Evolutionary conservation across 2,888 invertebrate genomes (phyloP), one percentile per base, ranked within the genome.

Genomic region (Torymus texanus): DNA sequence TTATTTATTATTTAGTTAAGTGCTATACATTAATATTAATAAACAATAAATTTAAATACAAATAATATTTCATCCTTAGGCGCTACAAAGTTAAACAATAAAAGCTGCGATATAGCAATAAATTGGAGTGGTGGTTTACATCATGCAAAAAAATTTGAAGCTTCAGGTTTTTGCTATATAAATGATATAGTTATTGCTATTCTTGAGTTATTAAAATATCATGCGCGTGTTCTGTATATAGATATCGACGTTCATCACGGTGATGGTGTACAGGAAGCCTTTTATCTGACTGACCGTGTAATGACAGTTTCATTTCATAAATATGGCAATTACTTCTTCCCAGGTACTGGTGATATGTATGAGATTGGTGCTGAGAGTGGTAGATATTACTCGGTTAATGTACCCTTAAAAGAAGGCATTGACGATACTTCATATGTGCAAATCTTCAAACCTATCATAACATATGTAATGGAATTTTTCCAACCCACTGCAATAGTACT

Each of bases 281-380:
- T 99, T 91, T 99, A 98, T 89, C 91, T 98, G 4, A 98, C 98
- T 0, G 98, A 99, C 89, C 91, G 99, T 81, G 99, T 99, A 0
- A 99, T 99, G 99, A 99, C 99, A 0, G 98, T 99, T 0, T 98
- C 98, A 65, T 99, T 99, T 90, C 99, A 99, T 88, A 99, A 99
- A 91, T 99, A 98, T 88, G 99, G 99, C 1, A 97, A 97, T 87
- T 97, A 96, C 87, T 99, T 98, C 90, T 99, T 99, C 88, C 99
- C 99, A 0, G 98, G 99, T 14, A 99, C 99, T 0, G 99, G 99
- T 0, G 98, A 98, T 90, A 98, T 99, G 98, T 98, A 97, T 90
- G 99, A 99, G 91, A 94, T 98, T 70, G 99, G 99, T 0, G 96
- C 97, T 0, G 98, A 98, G 89, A 96, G 96, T 87, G 99, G 99